Conservation (phyloP, 2,113 vertebrate genomes). For the Ictalurus furcatus region DNA sequence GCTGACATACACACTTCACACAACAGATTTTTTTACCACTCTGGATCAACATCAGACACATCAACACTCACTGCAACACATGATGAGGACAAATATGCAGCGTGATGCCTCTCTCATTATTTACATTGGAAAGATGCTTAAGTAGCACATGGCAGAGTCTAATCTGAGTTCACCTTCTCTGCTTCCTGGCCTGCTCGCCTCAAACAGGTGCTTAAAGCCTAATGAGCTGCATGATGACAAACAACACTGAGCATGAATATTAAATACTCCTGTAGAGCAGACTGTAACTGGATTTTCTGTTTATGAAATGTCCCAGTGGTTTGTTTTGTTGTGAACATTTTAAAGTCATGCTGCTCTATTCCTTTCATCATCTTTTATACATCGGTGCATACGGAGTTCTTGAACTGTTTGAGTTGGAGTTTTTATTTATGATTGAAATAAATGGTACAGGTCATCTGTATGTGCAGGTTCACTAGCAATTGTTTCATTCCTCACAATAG, state of each 20-base stretch:
- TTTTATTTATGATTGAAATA: not conserved
- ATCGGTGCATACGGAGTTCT: too few species aligned
- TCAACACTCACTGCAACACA: not conserved
- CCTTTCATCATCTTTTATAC: not conserved
- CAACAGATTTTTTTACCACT: not conserved
- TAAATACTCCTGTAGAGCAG: not conserved
- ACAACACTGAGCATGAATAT: not conserved
- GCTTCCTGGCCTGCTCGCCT: not conserved
- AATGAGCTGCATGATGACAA: not conserved
- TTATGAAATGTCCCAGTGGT: not conserved
- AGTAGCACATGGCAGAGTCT: not conserved
- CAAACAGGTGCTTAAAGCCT: not conserved
- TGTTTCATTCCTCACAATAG: not conserved
- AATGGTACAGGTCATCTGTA: not conserved
- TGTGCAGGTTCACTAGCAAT: not conserved
- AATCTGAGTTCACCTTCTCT: not conserved
- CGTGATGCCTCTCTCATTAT: not conserved
- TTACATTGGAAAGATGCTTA: constrained; percentile 18
- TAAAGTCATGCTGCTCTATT: not conserved
- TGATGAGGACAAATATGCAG: not conserved
- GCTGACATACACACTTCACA: not conserved
- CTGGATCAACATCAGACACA: not conserved
- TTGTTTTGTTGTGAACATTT: not conserved
- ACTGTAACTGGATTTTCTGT: not conserved
- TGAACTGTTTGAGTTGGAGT: not conserved